Percentiles rank a stretch among this genome's conserved stretches.
phyloP scores from a whole-genome alignment of 2,797 vertebrate species.

The Tiaroga cobitis region DNA sequence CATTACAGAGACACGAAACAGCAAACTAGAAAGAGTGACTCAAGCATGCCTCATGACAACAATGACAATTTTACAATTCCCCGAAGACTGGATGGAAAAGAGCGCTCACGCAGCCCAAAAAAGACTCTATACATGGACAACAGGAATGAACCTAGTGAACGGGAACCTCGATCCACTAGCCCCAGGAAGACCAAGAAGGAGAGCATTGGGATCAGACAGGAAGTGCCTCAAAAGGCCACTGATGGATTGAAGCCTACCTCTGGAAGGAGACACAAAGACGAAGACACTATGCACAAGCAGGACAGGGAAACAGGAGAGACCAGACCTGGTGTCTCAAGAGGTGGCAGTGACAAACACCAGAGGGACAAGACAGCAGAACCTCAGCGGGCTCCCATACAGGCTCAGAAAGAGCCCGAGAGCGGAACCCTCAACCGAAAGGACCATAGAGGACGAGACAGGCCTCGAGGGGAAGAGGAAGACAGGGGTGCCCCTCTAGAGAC shows the following conservation, averaged over 20 bases:
- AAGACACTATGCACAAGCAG: conserved; percentile 64
- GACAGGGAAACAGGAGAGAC: conserved; percentile 69
- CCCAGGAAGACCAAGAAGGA: conserved; percentile 79
- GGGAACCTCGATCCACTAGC: conserved; percentile 75
- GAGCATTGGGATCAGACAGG: conserved; percentile 56
- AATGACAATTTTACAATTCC: conserved; percentile 77
- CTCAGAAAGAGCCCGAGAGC: conserved; percentile 48
- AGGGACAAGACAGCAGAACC: conserved; percentile 70
- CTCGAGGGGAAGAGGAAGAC: conserved; percentile 67
- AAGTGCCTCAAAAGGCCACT: conserved; percentile 68
- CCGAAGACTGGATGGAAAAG: conserved; percentile 53
- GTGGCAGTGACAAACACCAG: conserved; percentile 62
- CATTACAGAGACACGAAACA: conserved; percentile 71
- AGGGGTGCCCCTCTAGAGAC: conserved; percentile 70
- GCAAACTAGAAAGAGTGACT: conserved; percentile 62
- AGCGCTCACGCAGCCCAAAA: conserved; percentile 54
- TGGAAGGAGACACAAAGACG: conserved; percentile 67
- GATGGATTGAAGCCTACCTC: conserved; percentile 60
- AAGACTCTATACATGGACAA: conserved; percentile 52
- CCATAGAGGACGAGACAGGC: conserved; percentile 50
- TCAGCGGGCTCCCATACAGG: conserved; percentile 50
- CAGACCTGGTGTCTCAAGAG: conserved; percentile 63
- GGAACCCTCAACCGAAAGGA: conserved; percentile 58
- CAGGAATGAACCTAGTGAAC: conserved; percentile 66
- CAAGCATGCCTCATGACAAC: conserved; percentile 61